Conservation (phyloP, 92 coral and sea anemone species). For the Pocillopora meandrina region DNA sequence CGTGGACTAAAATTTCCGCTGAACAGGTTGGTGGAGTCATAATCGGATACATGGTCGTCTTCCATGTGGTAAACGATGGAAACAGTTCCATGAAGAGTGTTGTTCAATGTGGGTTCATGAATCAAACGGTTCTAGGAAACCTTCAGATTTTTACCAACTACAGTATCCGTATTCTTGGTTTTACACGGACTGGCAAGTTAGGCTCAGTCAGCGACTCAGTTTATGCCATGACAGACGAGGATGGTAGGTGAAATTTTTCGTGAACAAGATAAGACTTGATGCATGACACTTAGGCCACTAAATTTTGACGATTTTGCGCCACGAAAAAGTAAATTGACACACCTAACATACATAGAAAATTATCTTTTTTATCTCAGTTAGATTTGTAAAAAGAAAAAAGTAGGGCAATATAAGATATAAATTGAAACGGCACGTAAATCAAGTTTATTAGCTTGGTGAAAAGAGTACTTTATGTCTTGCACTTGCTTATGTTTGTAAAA, state of each 20-base stretch:
- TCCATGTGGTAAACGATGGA: slow-evolving; percentile 15
- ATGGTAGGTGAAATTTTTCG: slow-evolving; percentile 32
- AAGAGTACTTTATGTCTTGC: too few relatives aligned
- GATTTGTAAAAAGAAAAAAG: too few relatives aligned
- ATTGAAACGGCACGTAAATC: too few relatives aligned
- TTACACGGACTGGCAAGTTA: slow-evolving; percentile 39
- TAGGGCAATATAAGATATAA: too few relatives aligned
- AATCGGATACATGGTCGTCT: slow-evolving; percentile 51
- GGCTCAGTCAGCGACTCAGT: slow-evolving; percentile 30
- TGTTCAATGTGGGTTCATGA: not conserved
- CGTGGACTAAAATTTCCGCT: slow-evolving; percentile 64
- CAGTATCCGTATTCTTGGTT: slow-evolving; percentile 49
- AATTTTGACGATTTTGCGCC: too few relatives aligned
- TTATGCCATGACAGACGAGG: slow-evolving; percentile 52
- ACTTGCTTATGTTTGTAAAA: too few relatives aligned
- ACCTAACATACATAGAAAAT: too few relatives aligned
- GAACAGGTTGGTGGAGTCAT: slow-evolving; percentile 44
- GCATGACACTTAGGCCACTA: not conserved
- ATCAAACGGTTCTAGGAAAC: not conserved
- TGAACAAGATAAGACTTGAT: not conserved
- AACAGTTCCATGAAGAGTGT: not conserved
- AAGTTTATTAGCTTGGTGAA: too few relatives aligned
- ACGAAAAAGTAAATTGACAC: too few relatives aligned
- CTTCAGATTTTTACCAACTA: slow-evolving; percentile 41
- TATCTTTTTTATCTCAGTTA: too few relatives aligned